A percentile compares a stretch with the other conserved stretches of the same genome.
These are phyloP conservation scores for Cyrtodaria siliqua DNA, from an alignment of 2,888 invertebrate genomes.

Conservation along the genomic window DNA sequence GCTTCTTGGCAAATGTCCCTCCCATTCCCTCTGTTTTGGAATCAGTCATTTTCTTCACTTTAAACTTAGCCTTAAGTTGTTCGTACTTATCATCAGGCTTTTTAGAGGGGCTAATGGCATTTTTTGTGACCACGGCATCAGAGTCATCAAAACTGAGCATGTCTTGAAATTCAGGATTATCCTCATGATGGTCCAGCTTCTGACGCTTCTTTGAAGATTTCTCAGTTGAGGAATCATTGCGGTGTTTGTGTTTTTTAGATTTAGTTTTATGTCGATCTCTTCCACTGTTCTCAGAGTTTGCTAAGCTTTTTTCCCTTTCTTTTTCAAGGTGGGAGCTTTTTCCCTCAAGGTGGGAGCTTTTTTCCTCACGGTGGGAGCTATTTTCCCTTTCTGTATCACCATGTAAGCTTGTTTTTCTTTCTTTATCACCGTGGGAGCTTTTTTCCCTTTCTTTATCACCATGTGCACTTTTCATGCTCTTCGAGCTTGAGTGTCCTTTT, in stretches of 20 bases:
- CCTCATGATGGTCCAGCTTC: constrained; percentile 15
- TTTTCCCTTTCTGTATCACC: constrained; percentile 7
- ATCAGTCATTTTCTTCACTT: constrained; percentile 65
- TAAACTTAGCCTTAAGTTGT: constrained; percentile 66
- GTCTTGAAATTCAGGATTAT: constrained; percentile 43
- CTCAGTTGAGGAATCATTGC: neutral
- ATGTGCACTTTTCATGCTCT: neutral
- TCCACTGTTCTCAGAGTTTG: neutral
- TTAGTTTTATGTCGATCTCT: neutral
- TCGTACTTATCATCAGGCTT: constrained; percentile 60
- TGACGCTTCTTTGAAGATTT: constrained; percentile 18
- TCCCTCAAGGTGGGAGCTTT: too few relatives aligned
- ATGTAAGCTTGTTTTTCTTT: too few relatives aligned
- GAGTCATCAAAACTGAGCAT: constrained; percentile 67
- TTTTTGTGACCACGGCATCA: constrained; percentile 49
- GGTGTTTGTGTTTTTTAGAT: constrained; percentile 6
- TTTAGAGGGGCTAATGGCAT: constrained; percentile 22
- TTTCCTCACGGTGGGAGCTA: too few relatives aligned
- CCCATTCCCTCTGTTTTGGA: constrained; percentile 53
- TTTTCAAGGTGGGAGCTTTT: neutral
- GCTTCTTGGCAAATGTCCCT: constrained; percentile 41
- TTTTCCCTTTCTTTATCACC: constrained; percentile 6
- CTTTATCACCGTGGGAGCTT: constrained; percentile 1
- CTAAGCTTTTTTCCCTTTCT: constrained; percentile 1
- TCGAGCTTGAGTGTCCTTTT: neutral